Percentiles rank a stretch among this genome's conserved stretches.
Evolutionary conservation across 2,797 vertebrate species (phyloP).

Genomic region (Phyllotis vaccarum): DNA sequence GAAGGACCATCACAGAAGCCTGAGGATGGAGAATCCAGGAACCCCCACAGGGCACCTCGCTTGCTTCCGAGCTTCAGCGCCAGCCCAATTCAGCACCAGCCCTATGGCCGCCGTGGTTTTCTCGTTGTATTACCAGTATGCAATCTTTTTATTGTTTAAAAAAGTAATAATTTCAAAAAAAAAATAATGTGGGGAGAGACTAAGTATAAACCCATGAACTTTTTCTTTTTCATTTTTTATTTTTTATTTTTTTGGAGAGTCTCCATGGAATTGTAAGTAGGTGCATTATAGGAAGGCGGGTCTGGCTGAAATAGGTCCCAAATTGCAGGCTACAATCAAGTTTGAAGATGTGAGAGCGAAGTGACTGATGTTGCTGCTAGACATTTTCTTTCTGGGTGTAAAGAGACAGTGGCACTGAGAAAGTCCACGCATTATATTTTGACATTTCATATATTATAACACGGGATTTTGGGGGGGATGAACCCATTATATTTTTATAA

Average conservation of each 20-base stretch:
- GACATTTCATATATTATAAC: constrained; percentile 86
- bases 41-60: not conserved
- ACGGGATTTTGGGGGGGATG: constrained; percentile 47
- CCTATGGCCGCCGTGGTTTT: constrained; percentile 66
- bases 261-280: constrained; percentile 58
- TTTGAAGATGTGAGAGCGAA: constrained; percentile 54
- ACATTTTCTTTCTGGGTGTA: not conserved
- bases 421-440: constrained; percentile 84
- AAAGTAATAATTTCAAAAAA: constrained; percentile 70
- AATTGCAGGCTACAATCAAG: not conserved
- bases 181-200: constrained; percentile 72
- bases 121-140: constrained; percentile 81
- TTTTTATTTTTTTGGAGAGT: constrained; percentile 82
- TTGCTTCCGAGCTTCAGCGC: not conserved
- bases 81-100: constrained; percentile 10
- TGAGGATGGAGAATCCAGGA: not conserved
- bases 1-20: not conserved
- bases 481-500: constrained; percentile 89
- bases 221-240: constrained; percentile 81
- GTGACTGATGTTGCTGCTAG: not conserved
- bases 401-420: constrained; percentile 66
- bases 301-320: not conserved
- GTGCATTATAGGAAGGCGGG: constrained; percentile 46
- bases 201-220: constrained; percentile 51
- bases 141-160: constrained; percentile 82